phyloP scores from a whole-genome alignment of 2,888 invertebrate genomes.

The Luffia ferchaultella region DNA sequence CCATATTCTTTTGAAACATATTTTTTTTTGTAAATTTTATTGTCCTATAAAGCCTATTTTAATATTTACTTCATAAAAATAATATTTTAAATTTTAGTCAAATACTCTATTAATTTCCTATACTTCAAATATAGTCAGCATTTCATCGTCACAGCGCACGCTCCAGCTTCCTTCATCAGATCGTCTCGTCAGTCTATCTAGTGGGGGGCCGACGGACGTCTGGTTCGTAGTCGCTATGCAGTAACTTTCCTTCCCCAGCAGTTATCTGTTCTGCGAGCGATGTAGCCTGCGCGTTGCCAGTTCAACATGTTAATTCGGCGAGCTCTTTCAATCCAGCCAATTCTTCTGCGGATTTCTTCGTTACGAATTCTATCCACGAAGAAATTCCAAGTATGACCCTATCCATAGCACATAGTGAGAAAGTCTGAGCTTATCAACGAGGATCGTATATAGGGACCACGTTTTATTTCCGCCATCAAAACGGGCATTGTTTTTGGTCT shows the following conservation, averaged over 20 bases:
- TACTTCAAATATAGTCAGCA: too few species aligned
- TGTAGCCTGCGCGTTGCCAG: background rate
- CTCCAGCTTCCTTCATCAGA: background rate
- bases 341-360: background rate
- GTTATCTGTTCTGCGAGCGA: background rate
- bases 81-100: too few species aligned
- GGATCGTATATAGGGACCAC: background rate
- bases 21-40: too few species aligned
- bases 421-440: background rate
- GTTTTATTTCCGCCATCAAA: too few species aligned
- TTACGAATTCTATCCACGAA: background rate
- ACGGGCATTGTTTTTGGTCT: too few species aligned
- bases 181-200: background rate
- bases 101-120: too few species aligned
- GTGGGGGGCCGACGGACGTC: background rate
- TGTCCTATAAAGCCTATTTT: too few species aligned
- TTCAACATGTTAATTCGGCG: background rate
- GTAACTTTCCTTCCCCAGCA: background rate
- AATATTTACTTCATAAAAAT: too few species aligned
- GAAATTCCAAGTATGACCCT: background rate
- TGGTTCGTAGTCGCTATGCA: background rate
- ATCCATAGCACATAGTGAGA: background rate
- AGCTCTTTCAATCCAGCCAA: background rate
- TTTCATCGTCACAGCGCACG: too few species aligned
- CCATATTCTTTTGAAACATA: too few species aligned